Evolutionary conservation across 2,113 vertebrate genomes (phyloP), one percentile per base, ranked within the genome.

Genomic region (Jaculus jaculus): DNA sequence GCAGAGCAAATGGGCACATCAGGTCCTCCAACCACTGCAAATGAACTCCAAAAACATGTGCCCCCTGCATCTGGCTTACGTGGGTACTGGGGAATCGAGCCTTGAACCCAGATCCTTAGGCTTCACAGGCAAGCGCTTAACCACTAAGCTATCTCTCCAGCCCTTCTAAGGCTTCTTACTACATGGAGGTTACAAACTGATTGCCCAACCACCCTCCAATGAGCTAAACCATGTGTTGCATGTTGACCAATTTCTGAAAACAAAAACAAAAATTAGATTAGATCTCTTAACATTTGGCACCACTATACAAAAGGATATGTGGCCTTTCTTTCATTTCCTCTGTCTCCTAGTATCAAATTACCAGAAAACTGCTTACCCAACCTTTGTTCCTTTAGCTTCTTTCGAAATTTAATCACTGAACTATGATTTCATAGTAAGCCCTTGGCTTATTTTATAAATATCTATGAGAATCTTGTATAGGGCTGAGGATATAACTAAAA

Each of bases 391-490:
- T 84, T 34, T 84, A 69, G 39, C 24, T 60, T 28, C 37, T 42
- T 9, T 65, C 71, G 74, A 74, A 80, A 75, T 54, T 87, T 54
- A 81, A 37, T 78, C 39, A 61, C 39, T 71, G 61, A 71, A 88
- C 68, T 80, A 28, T 88, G 54, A 75, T 91, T 93, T 68, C 93
- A 18, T 65, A 71, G 39, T 94, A 81, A 84, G 28, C 24, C n/a
- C 60, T 34, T 74, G 24, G 68, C 63, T 90, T 90, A 87, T 82
- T 61, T 51, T 75, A 54, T 21, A 75, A 47, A 54, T 51, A 30
- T 63, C 6, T 75, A 5, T 85, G 73, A 83, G 77, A 71, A n/a
- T 86, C 26, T 51, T 51, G 7, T 51, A 51, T 51, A 12, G 51
- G 51, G 51, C 51, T 51, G 51, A 12, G 12, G 51, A 51, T 51